phyloP scores from a whole-genome alignment of 2,797 vertebrate species.

The Aldrovandia affinis region DNA sequence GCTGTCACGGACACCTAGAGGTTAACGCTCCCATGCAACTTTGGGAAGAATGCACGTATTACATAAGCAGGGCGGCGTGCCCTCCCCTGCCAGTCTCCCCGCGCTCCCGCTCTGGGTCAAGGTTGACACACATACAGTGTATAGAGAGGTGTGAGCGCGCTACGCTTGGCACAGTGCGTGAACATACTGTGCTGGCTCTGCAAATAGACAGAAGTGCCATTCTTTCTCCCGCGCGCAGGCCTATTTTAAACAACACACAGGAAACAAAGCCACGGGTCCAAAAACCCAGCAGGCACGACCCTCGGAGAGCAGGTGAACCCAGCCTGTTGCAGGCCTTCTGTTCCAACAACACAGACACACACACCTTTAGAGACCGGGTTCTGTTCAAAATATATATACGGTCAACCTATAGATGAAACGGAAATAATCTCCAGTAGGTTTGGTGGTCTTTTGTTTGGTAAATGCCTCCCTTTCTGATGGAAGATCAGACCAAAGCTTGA shows the following conservation, averaged over 20 bases:
- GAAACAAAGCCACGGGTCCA: slow-evolving; percentile 40
- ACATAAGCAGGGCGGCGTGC: slow-evolving; percentile 23
- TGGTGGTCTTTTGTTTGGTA: too few relatives aligned
- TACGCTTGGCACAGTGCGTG: slow-evolving; percentile 40
- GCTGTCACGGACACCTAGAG: not conserved
- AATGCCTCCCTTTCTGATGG: too few relatives aligned
- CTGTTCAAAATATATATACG: too few relatives aligned
- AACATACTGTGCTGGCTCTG: slow-evolving; percentile 43
- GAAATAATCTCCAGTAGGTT: not conserved
- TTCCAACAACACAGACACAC: slow-evolving; percentile 11
- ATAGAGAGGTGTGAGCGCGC: not conserved
- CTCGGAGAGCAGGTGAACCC: slow-evolving; percentile 13
- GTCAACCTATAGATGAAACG: not conserved
- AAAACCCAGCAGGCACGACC: slow-evolving; percentile 11
- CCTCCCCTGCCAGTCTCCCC: slow-evolving; percentile 33
- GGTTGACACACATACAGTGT: slow-evolving; percentile 39
- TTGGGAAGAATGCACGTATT: slow-evolving; percentile 9
- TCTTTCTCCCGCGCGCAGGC: slow-evolving; percentile 31
- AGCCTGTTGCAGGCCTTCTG: slow-evolving; percentile 17
- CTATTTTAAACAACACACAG: slow-evolving; percentile 47
- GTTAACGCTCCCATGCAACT: slow-evolving; percentile 15
- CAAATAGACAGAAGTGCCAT: slow-evolving; percentile 40
- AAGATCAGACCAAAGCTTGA: too few relatives aligned
- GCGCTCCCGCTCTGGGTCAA: slow-evolving; percentile 48
- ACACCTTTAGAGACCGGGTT: not conserved